Evolutionary conservation across 2,888 invertebrate genomes (phyloP).

Genomic region (Rutpela maculata): DNA sequence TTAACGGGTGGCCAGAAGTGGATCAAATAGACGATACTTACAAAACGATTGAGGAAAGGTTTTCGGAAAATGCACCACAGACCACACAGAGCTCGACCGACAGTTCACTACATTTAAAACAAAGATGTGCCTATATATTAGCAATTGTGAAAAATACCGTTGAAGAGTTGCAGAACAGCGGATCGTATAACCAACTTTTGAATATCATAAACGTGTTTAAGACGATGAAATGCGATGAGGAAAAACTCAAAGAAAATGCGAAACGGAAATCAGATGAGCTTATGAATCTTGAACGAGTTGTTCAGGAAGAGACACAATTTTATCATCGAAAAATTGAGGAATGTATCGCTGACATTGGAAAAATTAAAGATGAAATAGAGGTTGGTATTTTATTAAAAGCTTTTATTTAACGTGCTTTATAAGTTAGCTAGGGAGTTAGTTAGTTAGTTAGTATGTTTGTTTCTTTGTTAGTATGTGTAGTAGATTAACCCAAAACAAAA

Average conservation of each 20-base stretch:
- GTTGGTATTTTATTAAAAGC: conserved; percentile 49
- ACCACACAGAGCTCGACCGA: not conserved
- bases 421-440: too few species aligned
- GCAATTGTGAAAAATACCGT: conserved; percentile 48
- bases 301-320: conserved; percentile 56
- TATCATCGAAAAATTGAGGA: conserved; percentile 55
- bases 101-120: conserved; percentile 42
- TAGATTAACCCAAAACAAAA: too few species aligned
- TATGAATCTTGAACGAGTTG: conserved; percentile 50
- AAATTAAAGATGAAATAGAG: conserved; percentile 66
- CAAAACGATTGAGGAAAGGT: conserved; percentile 50
- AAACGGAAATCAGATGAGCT: conserved; percentile 50
- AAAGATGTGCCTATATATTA: conserved; percentile 55
- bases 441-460: too few species aligned
- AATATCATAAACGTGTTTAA: conserved; percentile 53
- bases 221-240: conserved; percentile 50
- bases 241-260: conserved; percentile 45
- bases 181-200: conserved; percentile 51
- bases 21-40: conserved; percentile 44
- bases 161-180: conserved; percentile 50
- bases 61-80: not conserved
- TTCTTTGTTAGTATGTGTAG: too few species aligned
- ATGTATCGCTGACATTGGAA: conserved; percentile 60
- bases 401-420: too few species aligned
- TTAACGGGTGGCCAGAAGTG: conserved; percentile 49